Percentiles rank a stretch among this genome's conserved stretches.
phyloP scores from a whole-genome alignment of 2,888 invertebrate genomes.

The Amphipyra tragopoginis region DNA sequence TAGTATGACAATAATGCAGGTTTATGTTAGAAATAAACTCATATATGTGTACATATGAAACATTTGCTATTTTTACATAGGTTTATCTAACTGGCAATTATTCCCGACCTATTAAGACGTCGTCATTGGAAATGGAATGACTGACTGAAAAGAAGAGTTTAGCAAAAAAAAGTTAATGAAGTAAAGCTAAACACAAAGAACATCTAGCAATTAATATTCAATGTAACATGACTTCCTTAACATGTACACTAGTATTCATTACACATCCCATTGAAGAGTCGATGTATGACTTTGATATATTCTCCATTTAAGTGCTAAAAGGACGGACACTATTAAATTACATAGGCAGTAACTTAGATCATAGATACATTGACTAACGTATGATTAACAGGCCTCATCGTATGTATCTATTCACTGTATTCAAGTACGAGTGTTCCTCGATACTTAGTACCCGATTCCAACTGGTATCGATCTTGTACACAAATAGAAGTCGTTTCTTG shows the following conservation, averaged over 20 bases:
- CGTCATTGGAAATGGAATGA: too few relatives aligned
- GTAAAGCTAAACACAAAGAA: constrained; percentile 29
- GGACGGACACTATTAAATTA: constrained; percentile 71
- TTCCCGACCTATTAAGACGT: too few relatives aligned
- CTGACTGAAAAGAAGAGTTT: too few relatives aligned
- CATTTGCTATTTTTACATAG: too few relatives aligned
- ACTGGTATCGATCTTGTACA: constrained; percentile 52
- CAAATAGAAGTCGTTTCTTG: constrained; percentile 56
- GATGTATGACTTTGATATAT: constrained; percentile 77
- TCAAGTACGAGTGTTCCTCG: constrained; percentile 38
- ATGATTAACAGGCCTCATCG: constrained; percentile 68
- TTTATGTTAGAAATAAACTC: too few relatives aligned
- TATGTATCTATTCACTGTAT: constrained; percentile 43
- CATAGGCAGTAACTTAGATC: constrained; percentile 60
- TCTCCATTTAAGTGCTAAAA: constrained; percentile 75
- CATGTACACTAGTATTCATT: constrained; percentile 72
- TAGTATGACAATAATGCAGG: too few relatives aligned
- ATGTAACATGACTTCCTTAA: constrained; percentile 69
- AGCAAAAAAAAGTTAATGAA: too few relatives aligned
- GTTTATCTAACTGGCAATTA: too few relatives aligned
- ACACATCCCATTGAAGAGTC: constrained; percentile 76
- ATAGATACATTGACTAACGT: constrained; percentile 65
- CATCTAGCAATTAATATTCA: constrained; percentile 55
- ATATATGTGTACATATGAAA: too few relatives aligned
- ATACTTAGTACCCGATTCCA: constrained; percentile 38